Evolutionary conservation across 1,140 invertebrate species (phyloP).

Genomic region (Zaprionus lachaisei): DNA sequence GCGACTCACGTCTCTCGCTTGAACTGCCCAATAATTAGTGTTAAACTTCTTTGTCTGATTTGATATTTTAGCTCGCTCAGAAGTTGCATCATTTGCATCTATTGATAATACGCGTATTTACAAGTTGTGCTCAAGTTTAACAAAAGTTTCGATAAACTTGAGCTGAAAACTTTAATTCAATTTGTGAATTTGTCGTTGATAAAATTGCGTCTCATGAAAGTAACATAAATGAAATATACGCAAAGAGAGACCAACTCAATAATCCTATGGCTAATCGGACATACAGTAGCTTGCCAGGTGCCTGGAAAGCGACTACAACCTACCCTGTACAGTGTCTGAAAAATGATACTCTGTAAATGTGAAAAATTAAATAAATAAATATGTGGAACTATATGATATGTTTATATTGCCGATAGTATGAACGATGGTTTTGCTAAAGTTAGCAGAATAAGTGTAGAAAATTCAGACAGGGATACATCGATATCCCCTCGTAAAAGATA

Average conservation of each 20-base stretch:
- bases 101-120: not conserved
- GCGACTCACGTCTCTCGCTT: not conserved
- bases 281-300: not conserved
- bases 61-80: not conserved
- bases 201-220: constrained; percentile 14
- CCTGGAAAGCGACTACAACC: not conserved
- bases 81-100: not conserved
- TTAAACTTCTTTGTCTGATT: not conserved
- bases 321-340: constrained; percentile 12
- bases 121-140: not conserved
- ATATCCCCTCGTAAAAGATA: too few relatives aligned
- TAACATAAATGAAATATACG: constrained; percentile 57
- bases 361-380: not conserved
- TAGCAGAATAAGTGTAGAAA: too few relatives aligned
- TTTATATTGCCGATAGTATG: too few relatives aligned
- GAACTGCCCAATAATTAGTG: not conserved
- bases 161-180: constrained; percentile 10
- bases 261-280: constrained; percentile 17
- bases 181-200: constrained; percentile 11
- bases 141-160: constrained; percentile 4
- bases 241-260: constrained; percentile 36
- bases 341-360: not conserved
- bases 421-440: too few relatives aligned
- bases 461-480: too few relatives aligned
- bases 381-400: not conserved